Conservation (phyloP, 2,797 vertebrate species). For the Falco berigora region DNA sequence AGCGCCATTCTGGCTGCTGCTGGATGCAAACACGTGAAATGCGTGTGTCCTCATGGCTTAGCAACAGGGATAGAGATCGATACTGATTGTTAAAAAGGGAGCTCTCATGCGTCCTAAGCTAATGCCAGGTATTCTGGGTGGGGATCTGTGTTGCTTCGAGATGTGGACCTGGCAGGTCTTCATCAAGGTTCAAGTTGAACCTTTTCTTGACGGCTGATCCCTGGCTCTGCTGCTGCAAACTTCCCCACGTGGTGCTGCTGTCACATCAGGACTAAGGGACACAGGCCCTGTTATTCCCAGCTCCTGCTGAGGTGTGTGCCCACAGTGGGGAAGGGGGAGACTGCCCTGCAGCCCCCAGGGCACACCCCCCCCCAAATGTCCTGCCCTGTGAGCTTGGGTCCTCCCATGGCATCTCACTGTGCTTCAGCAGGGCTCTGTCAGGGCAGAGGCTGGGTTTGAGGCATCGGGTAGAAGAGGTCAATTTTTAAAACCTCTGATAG, state of each 20-base stretch:
- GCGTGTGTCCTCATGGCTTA: background rate
- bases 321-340: fast-evolving
- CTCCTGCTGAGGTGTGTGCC: background rate
- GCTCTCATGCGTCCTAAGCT: background rate
- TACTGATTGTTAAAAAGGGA: background rate
- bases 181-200: background rate
- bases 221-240: background rate
- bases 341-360: background rate
- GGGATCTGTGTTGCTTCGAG: background rate
- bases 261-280: background rate
- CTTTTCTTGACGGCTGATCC: background rate
- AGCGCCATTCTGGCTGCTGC: background rate
- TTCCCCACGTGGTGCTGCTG: background rate
- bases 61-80: background rate
- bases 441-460: background rate
- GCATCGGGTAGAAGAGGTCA: background rate
- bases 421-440: background rate
- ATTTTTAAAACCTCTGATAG: background rate
- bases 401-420: background rate
- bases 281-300: background rate
- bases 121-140: background rate
- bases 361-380: fast-evolving
- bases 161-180: background rate
- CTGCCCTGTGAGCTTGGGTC: background rate
- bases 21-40: background rate